Conservation (phyloP, 2,113 vertebrate genomes). For the Hypomesus transpacificus region DNA sequence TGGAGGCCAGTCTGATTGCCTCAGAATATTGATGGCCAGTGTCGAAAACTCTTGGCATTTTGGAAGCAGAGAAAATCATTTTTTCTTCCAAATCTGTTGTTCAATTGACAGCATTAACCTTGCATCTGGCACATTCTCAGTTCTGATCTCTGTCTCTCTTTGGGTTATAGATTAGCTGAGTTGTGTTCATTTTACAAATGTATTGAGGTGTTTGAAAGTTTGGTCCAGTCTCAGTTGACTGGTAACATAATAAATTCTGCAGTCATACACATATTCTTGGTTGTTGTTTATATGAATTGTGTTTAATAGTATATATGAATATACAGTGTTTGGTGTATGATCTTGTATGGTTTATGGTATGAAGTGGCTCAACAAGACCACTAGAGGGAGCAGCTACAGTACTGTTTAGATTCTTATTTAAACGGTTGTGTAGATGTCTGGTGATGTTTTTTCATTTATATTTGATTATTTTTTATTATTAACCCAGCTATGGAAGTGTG, state of each 20-base stretch:
- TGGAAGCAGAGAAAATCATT: neutral
- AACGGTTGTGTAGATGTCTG: too few species aligned
- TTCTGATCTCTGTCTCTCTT: constrained; percentile 9
- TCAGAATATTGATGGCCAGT: constrained; percentile 12
- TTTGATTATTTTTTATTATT: neutral
- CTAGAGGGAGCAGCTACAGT: too few species aligned
- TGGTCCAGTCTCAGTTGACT: too few species aligned
- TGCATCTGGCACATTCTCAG: constrained; percentile 24
- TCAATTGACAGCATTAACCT: constrained; percentile 12
- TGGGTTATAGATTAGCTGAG: neutral
- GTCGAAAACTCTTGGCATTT: neutral
- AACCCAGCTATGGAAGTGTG: neutral
- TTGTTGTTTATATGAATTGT: too few species aligned
- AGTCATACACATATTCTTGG: too few species aligned
- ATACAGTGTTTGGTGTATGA: neutral
- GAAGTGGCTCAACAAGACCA: neutral
- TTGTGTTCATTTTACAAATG: constrained; percentile 4
- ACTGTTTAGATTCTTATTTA: too few species aligned
- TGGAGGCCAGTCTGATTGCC: neutral
- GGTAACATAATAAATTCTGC: neutral
- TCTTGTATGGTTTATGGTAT: neutral
- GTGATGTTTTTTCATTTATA: too few species aligned
- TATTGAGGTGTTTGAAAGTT: neutral
- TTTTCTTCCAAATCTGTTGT: neutral
- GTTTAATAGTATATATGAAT: too few species aligned